Evolutionary conservation across 2,888 invertebrate species (phyloP), one percentile per base, ranked within the genome.

Genomic region (Lumbricus terrestris): DNA sequence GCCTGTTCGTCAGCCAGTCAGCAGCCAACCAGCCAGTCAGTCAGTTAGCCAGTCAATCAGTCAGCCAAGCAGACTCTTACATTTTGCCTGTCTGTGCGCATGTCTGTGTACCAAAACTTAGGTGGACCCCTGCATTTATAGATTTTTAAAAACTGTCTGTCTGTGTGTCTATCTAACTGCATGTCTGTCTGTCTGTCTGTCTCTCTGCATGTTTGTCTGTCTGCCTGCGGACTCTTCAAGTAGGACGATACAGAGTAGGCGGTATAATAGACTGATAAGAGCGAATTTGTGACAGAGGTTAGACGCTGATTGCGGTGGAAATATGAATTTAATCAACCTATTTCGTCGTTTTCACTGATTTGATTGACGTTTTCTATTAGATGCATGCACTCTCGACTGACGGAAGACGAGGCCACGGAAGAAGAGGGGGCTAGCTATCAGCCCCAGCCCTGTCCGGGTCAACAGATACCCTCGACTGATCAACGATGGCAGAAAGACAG

Each of bases 321-420:
- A 85, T 85, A 85, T 33, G 85, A 85, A 85, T 85, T 85, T 35
- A 69, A 69, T 69, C 69, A 69, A 69, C 69, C 69, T 69, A 69
- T n/a, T n/a, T n/a, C n/a, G n/a, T n/a, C n/a, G n/a, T n/a, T 69
- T 69, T 69, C 8, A 29, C 69, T 69, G 29, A 69, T 69, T 69
- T 69, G 69, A 69, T 69, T 29, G 69, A 69, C 69, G n/a, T 69
- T 69, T 69, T 69, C 69, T 69, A 69, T 69, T 69, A 69, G 69
- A n/a, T n/a, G n/a, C 0, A n/a, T 11, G 69, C n/a, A n/a, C n/a
- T n/a, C n/a, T 69, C 8, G 69, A n/a, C n/a, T 69, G 69, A 69
- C n/a, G 69, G 69, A n/a, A 69, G 69, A 69, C 69, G 69, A 69
- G n/a, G n/a, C n/a, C n/a, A n/a, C n/a, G n/a, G n/a, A n/a, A n/a